Evolutionary conservation across 1,140 invertebrate species (phyloP), one percentile per base, ranked within the genome.

Genomic region (Whitmania pigra): DNA sequence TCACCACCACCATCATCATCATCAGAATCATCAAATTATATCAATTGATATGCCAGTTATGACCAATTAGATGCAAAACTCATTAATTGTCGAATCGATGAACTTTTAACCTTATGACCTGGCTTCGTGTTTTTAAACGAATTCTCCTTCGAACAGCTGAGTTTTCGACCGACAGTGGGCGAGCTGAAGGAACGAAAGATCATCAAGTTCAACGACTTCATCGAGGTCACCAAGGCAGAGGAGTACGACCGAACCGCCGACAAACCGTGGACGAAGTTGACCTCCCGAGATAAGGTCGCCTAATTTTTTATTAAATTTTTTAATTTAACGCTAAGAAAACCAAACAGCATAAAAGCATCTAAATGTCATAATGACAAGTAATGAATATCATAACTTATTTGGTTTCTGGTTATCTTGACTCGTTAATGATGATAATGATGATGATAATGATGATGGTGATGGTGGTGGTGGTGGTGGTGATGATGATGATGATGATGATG

Each of bases 111-210:
- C 27, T 22, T 22, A n/a, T 17, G 27, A 27, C 55, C 5, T 9
- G 4, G n/a, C 55, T 11, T 7, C 9, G 11, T n/a, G 7, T 25
- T 63, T 63, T 13, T 13, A 63, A 22, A 63, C 9, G 6, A 22
- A 63, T 25, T 63, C 20, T 13, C 11, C 15, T 31, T 25, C 6
- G 9, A 13, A n/a, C 57, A 86, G 85, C 86, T 99, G 74, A 97
- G 93, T 82, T 98, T 98, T 84, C 88, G 96, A 78, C 96, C 96
- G 71, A 98, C 94, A n/a, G 92, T 99, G 76, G 94, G 97, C 79
- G 94, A 99, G 84, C 86, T 99, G 22, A 96, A 95, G 82, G 94
- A 98, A 79, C 93, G 97, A 83, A 98, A 98, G 87, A 99, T 99
- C 79, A 98, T 99, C 77, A 88, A 94, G 77, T 99, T 99, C 84